Conservation (phyloP, 1,140 invertebrate genomes). For the Dufourea novaeangliae region DNA sequence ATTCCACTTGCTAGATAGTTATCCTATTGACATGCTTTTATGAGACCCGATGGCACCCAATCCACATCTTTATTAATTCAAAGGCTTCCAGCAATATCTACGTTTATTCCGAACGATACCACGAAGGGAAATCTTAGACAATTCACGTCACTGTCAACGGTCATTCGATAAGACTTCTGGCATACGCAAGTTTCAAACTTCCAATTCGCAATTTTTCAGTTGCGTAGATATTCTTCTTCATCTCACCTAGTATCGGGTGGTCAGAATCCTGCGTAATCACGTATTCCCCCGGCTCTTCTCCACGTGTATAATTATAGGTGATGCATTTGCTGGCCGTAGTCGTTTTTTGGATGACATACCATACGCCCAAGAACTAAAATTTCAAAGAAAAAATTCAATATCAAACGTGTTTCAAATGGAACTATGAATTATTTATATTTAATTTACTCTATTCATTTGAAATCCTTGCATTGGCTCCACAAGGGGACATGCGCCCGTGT, state of each 20-base stretch:
- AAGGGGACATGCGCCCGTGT: constrained; percentile 87
- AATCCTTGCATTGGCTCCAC: constrained; percentile 88
- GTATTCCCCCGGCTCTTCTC: constrained; percentile 86
- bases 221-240: not conserved
- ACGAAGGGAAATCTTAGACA: not conserved
- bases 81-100: constrained; percentile 22
- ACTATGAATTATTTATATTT: not conserved
- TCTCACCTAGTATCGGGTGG: constrained; percentile 84
- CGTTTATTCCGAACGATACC: not conserved
- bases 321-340: constrained; percentile 90
- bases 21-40: constrained; percentile 71
- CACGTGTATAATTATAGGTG: constrained; percentile 88
- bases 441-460: constrained; percentile 86
- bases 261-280: constrained; percentile 88
- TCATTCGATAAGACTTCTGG: not conserved
- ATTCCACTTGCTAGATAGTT: constrained; percentile 72
- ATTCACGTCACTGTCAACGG: not conserved
- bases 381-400: not conserved
- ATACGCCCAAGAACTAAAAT: constrained; percentile 88
- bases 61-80: constrained; percentile 52
- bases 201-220: not conserved
- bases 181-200: not conserved
- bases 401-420: not conserved
- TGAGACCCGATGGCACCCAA: constrained; percentile 48
- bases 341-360: constrained; percentile 93